These are phyloP conservation scores for Gorsachius goisagi DNA, from an alignment of 2,113 vertebrate species.

Conservation along the genomic window DNA sequence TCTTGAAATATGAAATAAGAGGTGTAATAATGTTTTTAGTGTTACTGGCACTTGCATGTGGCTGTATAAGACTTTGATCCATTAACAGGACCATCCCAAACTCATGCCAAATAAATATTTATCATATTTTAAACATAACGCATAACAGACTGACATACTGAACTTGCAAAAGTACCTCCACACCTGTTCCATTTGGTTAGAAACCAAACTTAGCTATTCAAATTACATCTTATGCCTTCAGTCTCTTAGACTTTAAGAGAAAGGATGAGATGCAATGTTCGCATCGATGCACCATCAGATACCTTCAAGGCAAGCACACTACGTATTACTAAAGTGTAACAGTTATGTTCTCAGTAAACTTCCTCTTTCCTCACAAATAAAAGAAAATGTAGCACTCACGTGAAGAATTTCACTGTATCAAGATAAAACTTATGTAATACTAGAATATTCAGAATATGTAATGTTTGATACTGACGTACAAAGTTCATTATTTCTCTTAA, in stretches of 20 bases:
- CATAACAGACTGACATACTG: not conserved
- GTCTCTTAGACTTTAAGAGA: not conserved
- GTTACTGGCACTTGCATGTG: not conserved
- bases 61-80: not conserved
- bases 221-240: not conserved
- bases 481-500: not conserved
- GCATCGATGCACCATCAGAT: not conserved
- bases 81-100: not conserved
- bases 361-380: not conserved
- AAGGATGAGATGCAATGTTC: not conserved
- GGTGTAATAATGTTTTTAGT: not conserved
- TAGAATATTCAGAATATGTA: not conserved
- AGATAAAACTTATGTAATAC: not conserved
- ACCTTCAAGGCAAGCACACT: not conserved
- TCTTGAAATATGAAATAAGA: not conserved
- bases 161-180: not conserved
- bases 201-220: not conserved
- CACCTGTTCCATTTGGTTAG: not conserved
- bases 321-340: fast-evolving
- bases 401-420: not conserved
- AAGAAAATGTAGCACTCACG: not conserved
- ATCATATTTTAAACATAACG: not conserved
- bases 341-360: not conserved
- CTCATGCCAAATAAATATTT: not conserved
- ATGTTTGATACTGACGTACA: not conserved